Conservation (phyloP, 2,888 invertebrate species). For the Ormyrus thymus region DNA sequence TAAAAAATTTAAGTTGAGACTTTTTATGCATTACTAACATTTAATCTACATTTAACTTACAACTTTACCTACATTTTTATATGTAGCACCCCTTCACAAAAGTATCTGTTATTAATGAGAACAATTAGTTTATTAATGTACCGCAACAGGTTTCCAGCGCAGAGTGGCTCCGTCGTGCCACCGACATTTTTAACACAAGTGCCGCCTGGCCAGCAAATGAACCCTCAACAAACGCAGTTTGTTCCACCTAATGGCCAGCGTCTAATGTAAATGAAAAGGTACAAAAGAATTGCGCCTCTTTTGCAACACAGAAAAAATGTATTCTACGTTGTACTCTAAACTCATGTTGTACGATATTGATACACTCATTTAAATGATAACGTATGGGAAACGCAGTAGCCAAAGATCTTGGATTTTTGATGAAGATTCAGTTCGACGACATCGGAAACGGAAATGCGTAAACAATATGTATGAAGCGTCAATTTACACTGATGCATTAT, state of each 20-base stretch:
- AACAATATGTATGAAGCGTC: neutral
- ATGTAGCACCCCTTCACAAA: neutral
- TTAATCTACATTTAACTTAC: too few relatives aligned
- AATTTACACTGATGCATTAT: too few relatives aligned
- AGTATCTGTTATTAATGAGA: constrained; percentile 4
- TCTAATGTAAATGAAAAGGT: constrained; percentile 67
- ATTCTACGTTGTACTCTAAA: constrained; percentile 64
- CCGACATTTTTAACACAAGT: constrained; percentile 66
- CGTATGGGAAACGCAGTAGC: constrained; percentile 61
- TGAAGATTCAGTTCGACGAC: constrained; percentile 39
- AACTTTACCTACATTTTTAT: too few relatives aligned
- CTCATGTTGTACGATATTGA: constrained; percentile 67
- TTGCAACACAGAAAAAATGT: constrained; percentile 15
- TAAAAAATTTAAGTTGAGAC: too few relatives aligned
- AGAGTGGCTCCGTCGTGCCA: constrained; percentile 50
- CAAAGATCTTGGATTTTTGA: constrained; percentile 67
- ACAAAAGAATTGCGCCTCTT: neutral
- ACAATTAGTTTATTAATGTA: constrained; percentile 32
- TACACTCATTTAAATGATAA: constrained; percentile 66
- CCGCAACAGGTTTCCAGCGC: constrained; percentile 62
- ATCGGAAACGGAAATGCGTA: constrained; percentile 20
- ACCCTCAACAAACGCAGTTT: constrained; percentile 67
- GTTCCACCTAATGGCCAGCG: constrained; percentile 71
- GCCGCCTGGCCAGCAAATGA: constrained; percentile 44
- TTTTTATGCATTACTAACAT: too few relatives aligned